Base-by-base conservation (phyloP, 2,113 vertebrate species). In the Nettapus auritus region DNA sequence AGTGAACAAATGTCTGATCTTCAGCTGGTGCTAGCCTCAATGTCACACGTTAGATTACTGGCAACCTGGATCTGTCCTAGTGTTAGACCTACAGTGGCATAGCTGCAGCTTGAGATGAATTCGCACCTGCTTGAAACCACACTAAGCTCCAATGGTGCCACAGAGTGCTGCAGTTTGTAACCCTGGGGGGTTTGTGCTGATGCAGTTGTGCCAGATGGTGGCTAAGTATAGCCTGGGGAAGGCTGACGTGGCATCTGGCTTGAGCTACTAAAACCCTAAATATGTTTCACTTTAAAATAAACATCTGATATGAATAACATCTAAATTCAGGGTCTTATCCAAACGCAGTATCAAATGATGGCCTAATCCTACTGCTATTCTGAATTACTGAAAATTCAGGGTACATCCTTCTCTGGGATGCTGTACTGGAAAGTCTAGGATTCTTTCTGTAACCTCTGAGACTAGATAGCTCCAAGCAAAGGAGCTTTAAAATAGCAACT, bases 231-330 rank as follows among this genome's bases (percentile, higher is more conserved):
- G 85, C 42, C 5, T 7, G 60, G 83, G 56, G 90, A 93, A 90
- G 88, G 83, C 59, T 88, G 80, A 95, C 1, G 9, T 88, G 90
- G 92, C 89, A 96, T 92, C 69, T 93, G 90, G 60, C 48, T 86
- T 75, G 79, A 81, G 82, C 86, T 96, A 57, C 53, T 92, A 63
- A 94, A 90, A 28, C 90, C 80, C 76, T 81, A 88, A 95, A 92
- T 86, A 94, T 81, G 80, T 40, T 69, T 94, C 75, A 14, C 88
- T 94, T 97, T 89, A 89, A 95, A 88, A 96, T 94, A 95, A 93
- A 77, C 73, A 59, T 94, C 67, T 94, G 68, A 94, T 90, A 91
- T 56, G 88, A 83, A 87, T 91, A 67, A 68, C 31, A 36, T 93
- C 95, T 94, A 94, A 93, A 75, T 77, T 77, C 88, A 91, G 69